A percentile compares a stretch with the other conserved stretches of the same genome.
These are phyloP conservation scores for Myotis pilosus DNA, from an alignment of 2,797 vertebrate genomes.

Conservation along the genomic window DNA sequence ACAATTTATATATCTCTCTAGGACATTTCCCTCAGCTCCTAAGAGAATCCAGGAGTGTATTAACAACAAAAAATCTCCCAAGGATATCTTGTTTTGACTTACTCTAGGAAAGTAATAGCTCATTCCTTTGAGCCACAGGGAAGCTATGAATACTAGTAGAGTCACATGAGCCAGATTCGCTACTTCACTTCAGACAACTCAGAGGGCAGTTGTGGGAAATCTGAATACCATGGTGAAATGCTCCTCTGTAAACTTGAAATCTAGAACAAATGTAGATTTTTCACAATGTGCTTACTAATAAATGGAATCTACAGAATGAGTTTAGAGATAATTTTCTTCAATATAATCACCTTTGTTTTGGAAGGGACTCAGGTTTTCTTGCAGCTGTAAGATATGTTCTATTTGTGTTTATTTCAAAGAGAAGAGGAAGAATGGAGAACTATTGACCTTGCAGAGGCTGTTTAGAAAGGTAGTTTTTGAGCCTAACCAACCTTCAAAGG, in stretches of 20 bases:
- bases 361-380: conserved; percentile 74
- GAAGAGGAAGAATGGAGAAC: conserved; percentile 40
- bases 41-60: conserved; percentile 65
- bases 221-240: conserved; percentile 77
- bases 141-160: conserved; percentile 78
- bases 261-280: conserved; percentile 84
- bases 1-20: conserved; percentile 81
- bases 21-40: conserved; percentile 80
- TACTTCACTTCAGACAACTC: conserved; percentile 77
- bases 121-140: conserved; percentile 70
- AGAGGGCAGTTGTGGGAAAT: conserved; percentile 75
- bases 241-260: conserved; percentile 84
- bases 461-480: conserved; percentile 40
- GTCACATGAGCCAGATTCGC: conserved; percentile 80
- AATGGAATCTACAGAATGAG: conserved; percentile 80
- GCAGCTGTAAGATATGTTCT: conserved; percentile 53
- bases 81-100: conserved; percentile 64
- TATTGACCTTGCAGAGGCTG: conserved; percentile 32
- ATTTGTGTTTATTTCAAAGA: conserved; percentile 62
- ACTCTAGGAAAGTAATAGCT: conserved; percentile 68
- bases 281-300: conserved; percentile 86
- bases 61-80: conserved; percentile 65
- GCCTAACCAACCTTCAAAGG: not conserved
- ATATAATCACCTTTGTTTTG: conserved; percentile 66
- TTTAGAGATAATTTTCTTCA: conserved; percentile 76